These are phyloP conservation scores for Musca domestica DNA, from an alignment of 1,140 invertebrate species.

Conservation along the genomic window DNA sequence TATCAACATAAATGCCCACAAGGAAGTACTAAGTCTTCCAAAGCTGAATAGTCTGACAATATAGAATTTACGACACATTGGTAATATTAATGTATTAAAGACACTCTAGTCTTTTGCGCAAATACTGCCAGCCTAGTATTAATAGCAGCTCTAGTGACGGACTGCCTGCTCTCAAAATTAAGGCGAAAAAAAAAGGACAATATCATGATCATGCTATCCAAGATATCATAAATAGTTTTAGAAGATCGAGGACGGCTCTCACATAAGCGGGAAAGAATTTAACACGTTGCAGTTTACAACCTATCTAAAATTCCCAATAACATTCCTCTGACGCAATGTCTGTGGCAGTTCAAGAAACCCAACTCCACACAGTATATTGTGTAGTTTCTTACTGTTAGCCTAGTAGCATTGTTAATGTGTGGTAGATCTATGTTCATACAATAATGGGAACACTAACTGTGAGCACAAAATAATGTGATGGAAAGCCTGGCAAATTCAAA, in stretches of 20 bases:
- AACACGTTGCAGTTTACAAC: neutral
- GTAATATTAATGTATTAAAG: neutral
- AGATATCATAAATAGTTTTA: neutral
- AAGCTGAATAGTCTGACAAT: constrained; percentile 23
- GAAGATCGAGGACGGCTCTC: constrained; percentile 13
- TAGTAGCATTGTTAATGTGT: no score
- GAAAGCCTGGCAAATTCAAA: no score
- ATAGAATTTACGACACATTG: constrained; percentile 23
- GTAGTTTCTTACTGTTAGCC: no score
- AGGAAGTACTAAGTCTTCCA: constrained; percentile 26
- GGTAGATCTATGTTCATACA: no score
- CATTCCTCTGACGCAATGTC: no score
- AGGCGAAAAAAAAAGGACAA: neutral
- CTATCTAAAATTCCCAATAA: no score
- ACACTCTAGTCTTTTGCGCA: neutral
- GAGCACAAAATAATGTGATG: no score
- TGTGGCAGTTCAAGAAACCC: no score
- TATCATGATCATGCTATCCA: neutral
- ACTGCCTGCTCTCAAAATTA: neutral
- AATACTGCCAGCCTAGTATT: no score
- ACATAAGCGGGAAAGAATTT: constrained; percentile 13
- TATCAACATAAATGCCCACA: constrained; percentile 24
- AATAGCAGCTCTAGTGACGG: no score
- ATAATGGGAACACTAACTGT: no score
- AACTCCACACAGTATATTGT: no score